Evolutionary conservation across 2,888 invertebrate species (phyloP), one percentile per base, ranked within the genome.

Genomic region (Acleris holmiana): DNA sequence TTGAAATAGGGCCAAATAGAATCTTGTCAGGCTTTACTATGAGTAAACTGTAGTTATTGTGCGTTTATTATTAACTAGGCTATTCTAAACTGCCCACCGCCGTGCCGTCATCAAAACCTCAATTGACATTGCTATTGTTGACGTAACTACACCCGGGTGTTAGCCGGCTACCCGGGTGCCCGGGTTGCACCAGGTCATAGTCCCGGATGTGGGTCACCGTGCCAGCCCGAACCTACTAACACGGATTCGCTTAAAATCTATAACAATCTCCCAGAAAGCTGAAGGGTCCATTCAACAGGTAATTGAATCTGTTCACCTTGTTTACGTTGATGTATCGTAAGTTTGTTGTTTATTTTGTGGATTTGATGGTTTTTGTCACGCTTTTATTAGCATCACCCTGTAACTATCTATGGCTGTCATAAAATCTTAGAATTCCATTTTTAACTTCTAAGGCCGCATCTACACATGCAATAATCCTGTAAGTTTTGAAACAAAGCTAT

Each of bases 161-260:
- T 44, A 49, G 41, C 35, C 54, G 55, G 56, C 13, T 41, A 55
- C 49, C 19, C 18, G 15, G 54, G 15, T 15, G 46, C 62, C 63
- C 63, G 51, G 64, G 25, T 57, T 40, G 57, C 55, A 62, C 40
- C 49, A 66, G 66, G 70, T 61, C 57, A 49, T 18, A 41, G 54
- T 25, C 54, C 61, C 57, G 35, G 46, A 70, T 55, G 61, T 70
- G 49, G 70, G 70, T 70, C 70, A 70, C 66, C 67, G 53, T 67
- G 62, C 68, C 49, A 55, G 61, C 49, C 46, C 21, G 48, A 67
- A 68, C 70, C 70, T 66, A 69, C 70, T 70, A 69, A 70, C 70
- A 70, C 67, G 64, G 40, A 66, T 60, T 54, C 66, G 46, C 55
- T 60, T 60, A 54, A 65, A 65, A 65, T 65, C 65, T 55, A 65